phyloP scores from a whole-genome alignment of 1,140 invertebrate species.

The Formica selysi region DNA sequence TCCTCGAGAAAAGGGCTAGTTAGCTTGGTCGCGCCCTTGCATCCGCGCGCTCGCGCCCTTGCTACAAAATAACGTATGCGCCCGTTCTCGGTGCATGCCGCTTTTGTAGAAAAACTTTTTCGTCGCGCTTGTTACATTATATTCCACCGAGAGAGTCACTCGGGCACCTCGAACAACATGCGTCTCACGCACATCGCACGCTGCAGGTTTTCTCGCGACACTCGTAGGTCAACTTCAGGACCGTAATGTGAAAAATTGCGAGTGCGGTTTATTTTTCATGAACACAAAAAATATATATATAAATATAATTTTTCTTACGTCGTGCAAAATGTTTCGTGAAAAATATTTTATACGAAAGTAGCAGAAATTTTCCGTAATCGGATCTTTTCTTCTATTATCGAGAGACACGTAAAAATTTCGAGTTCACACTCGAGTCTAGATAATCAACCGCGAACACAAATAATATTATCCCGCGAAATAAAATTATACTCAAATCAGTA shows the following conservation, averaged over 20 bases:
- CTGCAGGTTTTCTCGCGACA: slow-evolving; percentile 57
- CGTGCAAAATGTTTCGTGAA: background rate
- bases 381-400: background rate
- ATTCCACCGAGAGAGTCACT: background rate
- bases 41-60: slow-evolving; percentile 39
- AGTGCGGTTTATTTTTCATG: background rate
- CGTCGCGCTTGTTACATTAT: slow-evolving; percentile 32
- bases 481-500: background rate
- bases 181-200: slow-evolving; percentile 45
- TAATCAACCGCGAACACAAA: background rate
- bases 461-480: background rate
- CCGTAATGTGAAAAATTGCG: slow-evolving; percentile 1
- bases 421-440: background rate
- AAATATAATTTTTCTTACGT: background rate
- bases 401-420: too few species aligned
- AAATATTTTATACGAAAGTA: background rate
- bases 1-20: slow-evolving; percentile 79
- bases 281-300: background rate
- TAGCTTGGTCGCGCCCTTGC: slow-evolving; percentile 63
- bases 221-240: slow-evolving; percentile 53
- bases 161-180: slow-evolving; percentile 5
- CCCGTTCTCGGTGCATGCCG: slow-evolving; percentile 56
- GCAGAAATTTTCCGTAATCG: background rate
- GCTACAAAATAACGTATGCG: slow-evolving; percentile 68
- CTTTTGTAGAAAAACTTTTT: slow-evolving; percentile 69